These are phyloP conservation scores for Drosophila ironensis DNA, from an alignment of 1,140 invertebrate genomes.

Conservation along the genomic window DNA sequence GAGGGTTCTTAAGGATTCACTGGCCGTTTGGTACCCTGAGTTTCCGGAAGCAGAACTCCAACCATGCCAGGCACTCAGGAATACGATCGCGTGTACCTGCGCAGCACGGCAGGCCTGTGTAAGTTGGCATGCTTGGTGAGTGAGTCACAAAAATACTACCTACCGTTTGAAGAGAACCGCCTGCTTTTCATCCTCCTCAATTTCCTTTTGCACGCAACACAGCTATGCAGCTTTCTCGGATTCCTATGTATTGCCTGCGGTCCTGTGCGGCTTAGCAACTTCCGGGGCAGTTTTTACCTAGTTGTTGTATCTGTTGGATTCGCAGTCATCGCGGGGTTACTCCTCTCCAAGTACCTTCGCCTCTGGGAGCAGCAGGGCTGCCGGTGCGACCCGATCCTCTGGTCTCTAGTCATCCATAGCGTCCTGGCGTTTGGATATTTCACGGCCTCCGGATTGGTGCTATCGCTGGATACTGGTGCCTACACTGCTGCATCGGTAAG, in stretches of 20 bases:
- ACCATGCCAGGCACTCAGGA: conserved; percentile 50
- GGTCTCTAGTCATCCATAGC: conserved; percentile 46
- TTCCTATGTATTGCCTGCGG: conserved; percentile 63
- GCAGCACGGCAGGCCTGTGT: conserved; percentile 52
- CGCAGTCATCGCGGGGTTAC: conserved; percentile 27
- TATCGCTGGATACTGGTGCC: conserved; percentile 50
- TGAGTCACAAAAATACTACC: not conserved
- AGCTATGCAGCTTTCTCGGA: conserved; percentile 59
- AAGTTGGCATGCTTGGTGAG: conserved; percentile 64
- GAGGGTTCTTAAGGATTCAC: too few species aligned
- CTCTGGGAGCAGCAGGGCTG: conserved; percentile 45
- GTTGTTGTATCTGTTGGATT: conserved; percentile 44
- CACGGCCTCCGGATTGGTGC: conserved; percentile 60
- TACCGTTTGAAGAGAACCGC: not conserved
- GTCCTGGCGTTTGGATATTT: conserved; percentile 52
- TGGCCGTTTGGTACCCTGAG: too few species aligned
- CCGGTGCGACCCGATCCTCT: conserved; percentile 24
- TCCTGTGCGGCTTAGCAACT: conserved; percentile 60
- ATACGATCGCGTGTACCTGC: conserved; percentile 62
- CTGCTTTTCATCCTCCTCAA: not conserved
- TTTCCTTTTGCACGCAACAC: not conserved
- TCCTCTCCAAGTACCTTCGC: conserved; percentile 39
- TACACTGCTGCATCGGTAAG: conserved; percentile 67
- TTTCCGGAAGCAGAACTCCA: not conserved
- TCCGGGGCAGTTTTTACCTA: conserved; percentile 64